Evolutionary conservation across 1,140 invertebrate species (phyloP), one percentile per base, ranked within the genome.

Genomic region (Zaprionus capensis): DNA sequence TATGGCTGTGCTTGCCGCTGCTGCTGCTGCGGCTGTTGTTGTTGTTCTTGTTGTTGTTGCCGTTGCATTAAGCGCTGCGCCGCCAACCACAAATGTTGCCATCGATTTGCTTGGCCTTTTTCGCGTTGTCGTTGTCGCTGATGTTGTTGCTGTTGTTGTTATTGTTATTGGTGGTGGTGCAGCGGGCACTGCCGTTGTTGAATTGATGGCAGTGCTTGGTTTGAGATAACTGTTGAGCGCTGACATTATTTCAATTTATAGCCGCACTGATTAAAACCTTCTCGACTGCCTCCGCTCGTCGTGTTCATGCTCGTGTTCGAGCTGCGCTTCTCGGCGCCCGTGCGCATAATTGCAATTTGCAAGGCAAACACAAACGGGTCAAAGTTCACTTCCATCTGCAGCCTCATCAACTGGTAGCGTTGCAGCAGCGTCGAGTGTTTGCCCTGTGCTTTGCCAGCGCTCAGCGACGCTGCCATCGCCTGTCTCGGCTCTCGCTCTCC

Each of bases 281-380:
- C 46, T 49, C 36, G 20, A 24, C 46, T 5, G 41, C 41, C 41
- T 7, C 9, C 31, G 57, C 20, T 26, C 49, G 22, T 64, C 62
- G 46, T 26, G 51, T 28, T 64, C 65, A 26, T 59, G 51, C 44
- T 46, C 24, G 70, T 38, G 55, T 44, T 71, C n/a, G 46, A 9
- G 20, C 36, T 49, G 22, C 57, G 46, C 56, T 66, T 67, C 57
- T 55, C 31, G 31, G 3, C 46, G 26, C 51, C 63, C 44, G 66
- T 76, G 70, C 57, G 56, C 71, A 78, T 90, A 90, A 85, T 90
- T 88, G 81, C 85, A 88, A 90, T 90, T 87, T 88, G 81, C 76
- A 74, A 72, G 59, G 85, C 85, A 88, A 90, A 80, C 76, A 80
- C 76, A 74, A 77, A 55, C 44, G 71, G 41, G 65, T 63, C 66